Percentiles rank a stretch among this genome's conserved stretches.
phyloP scores from a whole-genome alignment of 2,113 vertebrate species.

The Hemichromis elongatus region DNA sequence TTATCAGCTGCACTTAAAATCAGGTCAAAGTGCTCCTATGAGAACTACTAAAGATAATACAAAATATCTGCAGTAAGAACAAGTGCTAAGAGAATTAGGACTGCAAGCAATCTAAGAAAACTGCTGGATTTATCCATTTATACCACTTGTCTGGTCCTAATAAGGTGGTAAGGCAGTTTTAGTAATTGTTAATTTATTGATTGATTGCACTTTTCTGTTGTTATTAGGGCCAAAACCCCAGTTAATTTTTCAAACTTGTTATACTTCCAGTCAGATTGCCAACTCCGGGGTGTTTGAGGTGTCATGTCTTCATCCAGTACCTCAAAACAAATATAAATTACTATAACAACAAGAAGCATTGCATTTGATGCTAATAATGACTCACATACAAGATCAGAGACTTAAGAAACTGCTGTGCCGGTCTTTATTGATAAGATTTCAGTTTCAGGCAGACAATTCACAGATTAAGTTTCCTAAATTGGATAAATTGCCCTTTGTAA shows the following conservation, averaged over 20 bases:
- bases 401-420: not conserved
- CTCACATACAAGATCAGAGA: not conserved
- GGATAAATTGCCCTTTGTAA: constrained; percentile 47
- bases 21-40: not conserved
- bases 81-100: not conserved
- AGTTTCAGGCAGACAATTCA: not conserved
- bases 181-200: not conserved
- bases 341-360: not conserved
- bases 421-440: not conserved
- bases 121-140: not conserved
- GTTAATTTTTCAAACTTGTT: not conserved
- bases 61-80: not conserved
- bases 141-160: not conserved
- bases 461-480: constrained; percentile 45
- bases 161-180: not conserved
- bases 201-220: not conserved
- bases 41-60: not conserved
- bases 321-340: not conserved
- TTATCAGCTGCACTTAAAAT: not conserved
- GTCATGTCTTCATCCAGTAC: not conserved
- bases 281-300: not conserved
- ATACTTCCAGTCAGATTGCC: not conserved
- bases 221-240: not conserved
- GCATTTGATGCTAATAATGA: not conserved
- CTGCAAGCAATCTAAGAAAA: not conserved